A percentile compares a stretch with the other conserved stretches of the same genome.
phyloP scores from a whole-genome alignment of 2,888 invertebrate genomes.

The Cyrtodaria siliqua region DNA sequence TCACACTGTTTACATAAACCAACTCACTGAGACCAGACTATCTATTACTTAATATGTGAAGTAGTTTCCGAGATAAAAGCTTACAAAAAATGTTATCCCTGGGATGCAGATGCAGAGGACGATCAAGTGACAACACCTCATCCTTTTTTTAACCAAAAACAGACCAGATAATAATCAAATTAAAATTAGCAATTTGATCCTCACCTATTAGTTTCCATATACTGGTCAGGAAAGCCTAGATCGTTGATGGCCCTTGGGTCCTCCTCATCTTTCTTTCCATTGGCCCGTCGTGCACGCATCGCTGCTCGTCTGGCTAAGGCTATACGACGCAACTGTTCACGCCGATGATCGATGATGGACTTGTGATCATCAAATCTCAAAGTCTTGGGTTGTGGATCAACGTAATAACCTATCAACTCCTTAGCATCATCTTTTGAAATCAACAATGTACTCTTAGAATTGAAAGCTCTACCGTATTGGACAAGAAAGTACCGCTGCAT shows the following conservation, averaged over 20 bases:
- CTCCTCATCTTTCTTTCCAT: constrained; percentile 31
- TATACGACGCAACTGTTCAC: constrained; percentile 52
- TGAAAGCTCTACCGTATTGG: constrained; percentile 84
- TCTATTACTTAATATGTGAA: too few relatives aligned
- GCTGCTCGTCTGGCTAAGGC: constrained; percentile 51
- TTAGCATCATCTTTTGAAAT: constrained; percentile 83
- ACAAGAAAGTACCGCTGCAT: constrained; percentile 86
- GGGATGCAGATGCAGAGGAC: too few relatives aligned
- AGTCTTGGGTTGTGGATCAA: constrained; percentile 76
- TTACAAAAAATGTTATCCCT: too few relatives aligned
- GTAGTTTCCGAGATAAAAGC: too few relatives aligned
- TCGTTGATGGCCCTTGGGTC: constrained; percentile 42
- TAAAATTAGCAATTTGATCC: too few relatives aligned
- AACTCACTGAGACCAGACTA: too few relatives aligned
- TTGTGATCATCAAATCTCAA: constrained; percentile 45
- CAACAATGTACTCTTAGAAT: constrained; percentile 84
- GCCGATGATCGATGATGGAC: constrained; percentile 54
- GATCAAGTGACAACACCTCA: too few relatives aligned
- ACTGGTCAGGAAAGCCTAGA: too few relatives aligned
- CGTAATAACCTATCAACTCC: constrained; percentile 84
- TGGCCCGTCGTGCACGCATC: constrained; percentile 44
- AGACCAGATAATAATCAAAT: too few relatives aligned
- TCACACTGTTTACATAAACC: too few relatives aligned
- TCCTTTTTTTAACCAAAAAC: too few relatives aligned
- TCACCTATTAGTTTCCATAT: too few relatives aligned